Base-by-base conservation (phyloP, 2,797 vertebrate species). In the Pampus argenteus region DNA sequence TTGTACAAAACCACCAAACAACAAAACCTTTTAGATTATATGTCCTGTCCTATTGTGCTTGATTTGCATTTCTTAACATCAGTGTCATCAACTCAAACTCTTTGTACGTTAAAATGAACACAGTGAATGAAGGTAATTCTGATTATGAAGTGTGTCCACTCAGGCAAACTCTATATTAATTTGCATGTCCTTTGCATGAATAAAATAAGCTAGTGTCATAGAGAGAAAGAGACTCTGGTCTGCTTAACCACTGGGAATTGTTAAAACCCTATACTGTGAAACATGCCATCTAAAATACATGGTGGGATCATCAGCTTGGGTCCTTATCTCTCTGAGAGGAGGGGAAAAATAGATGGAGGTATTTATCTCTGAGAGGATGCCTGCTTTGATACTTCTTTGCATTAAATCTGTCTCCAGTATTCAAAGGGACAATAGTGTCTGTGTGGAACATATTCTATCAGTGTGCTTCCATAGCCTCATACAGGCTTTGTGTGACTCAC, bases 381-480 rank as follows among this genome's bases (percentile, higher is more conserved):
- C 60, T 60, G 77, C 90, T 90, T 91, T 89, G 84, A 91, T 89
- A 79, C 60, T 71, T 68, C 77, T 86, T 74, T 71, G 71, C 79
- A 79, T 84, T 86, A 90, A 86, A 90, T 91, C 82, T 82, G 55
- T 82, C 79, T 81, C n/a, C 76, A 66, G 60, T 64, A 71, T 89
- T 91, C 87, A 91, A 88, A 89, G 84, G 86, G 70, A 80, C 82
- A 85, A 74, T 76, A 22, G 54, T 44, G 60, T 82, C 81, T 83
- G 67, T 72, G 68, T 67, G 73, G 83, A 78, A 74, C 74, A 75
- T 56, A 62, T 65, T 87, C 61, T 82, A 67, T 79, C 71, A 79
- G 74, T 5, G 34, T 58, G 36, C 69, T 70, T 81, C 66, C 78
- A 74, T 87, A 58, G 72, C 40, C 66, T 84, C 76, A 70, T n/a